Base-by-base conservation (phyloP, 2,113 vertebrate species). In the Eurypyga helias region DNA sequence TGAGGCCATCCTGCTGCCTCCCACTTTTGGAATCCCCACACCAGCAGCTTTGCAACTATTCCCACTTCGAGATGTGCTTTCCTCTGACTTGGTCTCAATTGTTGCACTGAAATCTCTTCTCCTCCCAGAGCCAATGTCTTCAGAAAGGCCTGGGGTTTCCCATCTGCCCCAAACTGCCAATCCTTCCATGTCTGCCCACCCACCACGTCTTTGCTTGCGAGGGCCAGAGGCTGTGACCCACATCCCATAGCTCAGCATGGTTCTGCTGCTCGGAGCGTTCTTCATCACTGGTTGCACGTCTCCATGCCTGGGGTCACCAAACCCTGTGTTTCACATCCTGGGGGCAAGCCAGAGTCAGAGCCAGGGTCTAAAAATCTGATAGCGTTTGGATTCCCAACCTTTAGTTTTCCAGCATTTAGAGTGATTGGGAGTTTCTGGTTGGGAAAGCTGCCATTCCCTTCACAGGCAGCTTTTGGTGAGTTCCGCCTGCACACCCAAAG, bases 131-230 rank as follows among this genome's bases (percentile, higher is more conserved):
- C 17, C 19, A 45, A 33, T 13, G 1, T 11, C 57, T 86, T 45
- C 57, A 62, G 77, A 51, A 77, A 49, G 11, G 21, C 34, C 61
- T 72, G 76, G 18, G 6, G 7, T 64, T 90, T 60, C 41, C 54
- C 49, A 36, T 57, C 58, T 65, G 20, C 77, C 75, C 49, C 46
- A 49, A 65, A 28, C 4, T 78, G 21, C 36, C 45, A 18, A 2
- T 55, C 38, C 48, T 85, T 71, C 58, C 36, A 2, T 3, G 0
- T 25, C 33, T 82, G 65, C 78, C 25, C 28, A 61, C 54, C 45
- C 58, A 52, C 11, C 33, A 31, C 0, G 0, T 36, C 86, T 79
- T 33, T 1, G 0, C 7, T 1, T 11, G 23, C 3, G 1, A 36
- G 36, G 34, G 28, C 49, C n/a, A 60, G 58, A 46, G 65, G 55